Base-by-base conservation (phyloP, 2,888 invertebrate genomes). In the Drosophila prostipennis region DNA sequence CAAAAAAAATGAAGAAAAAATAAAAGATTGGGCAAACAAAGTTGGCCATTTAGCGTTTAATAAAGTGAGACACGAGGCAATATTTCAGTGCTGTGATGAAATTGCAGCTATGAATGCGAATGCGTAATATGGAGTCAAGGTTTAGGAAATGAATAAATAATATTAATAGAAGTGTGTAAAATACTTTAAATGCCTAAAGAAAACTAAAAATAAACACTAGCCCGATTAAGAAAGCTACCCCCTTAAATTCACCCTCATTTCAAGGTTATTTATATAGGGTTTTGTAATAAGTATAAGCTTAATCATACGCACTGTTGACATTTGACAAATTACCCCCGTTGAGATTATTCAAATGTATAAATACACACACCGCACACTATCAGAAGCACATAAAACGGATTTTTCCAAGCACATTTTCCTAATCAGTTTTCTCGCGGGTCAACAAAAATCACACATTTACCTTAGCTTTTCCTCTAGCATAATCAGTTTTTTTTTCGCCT, bases 21-120 rank as follows among this genome's bases (percentile, higher is more conserved):
- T 79, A 71, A 81, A 72, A 61, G 72, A 49, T 68, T 78, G 68
- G 60, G 68, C 46, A 59, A 74, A 70, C 74, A 76, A 80, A 74
- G 58, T 54, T 59, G 42, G 39, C 40, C 51, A 51, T 59, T 71
- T 71, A 71, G 72, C 61, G 42, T 71, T 61, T 55, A 55, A 71
- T 61, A 51, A 61, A 51, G 36, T 6, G 8, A 46, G 32, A 19
- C 65, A 70, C 70, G 70, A 59, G 48, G 29, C 36, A 16, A 39
- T 26, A 49, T 40, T 39, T 36, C 11, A 11, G 14, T 0, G 34
- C 8, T 19, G 7, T 61, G 71, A 59, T 68, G 65, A 65, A 54
- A 65, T 65, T 37, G 29, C 57, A 58, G 13, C 13, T 23, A 36
- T 23, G 34, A 11, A 6, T 64, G 64, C 53, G 65, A n/a, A 65